These are phyloP conservation scores for Trissolcus brochymenae DNA, from an alignment of 2,888 invertebrate species.

Conservation along the genomic window DNA sequence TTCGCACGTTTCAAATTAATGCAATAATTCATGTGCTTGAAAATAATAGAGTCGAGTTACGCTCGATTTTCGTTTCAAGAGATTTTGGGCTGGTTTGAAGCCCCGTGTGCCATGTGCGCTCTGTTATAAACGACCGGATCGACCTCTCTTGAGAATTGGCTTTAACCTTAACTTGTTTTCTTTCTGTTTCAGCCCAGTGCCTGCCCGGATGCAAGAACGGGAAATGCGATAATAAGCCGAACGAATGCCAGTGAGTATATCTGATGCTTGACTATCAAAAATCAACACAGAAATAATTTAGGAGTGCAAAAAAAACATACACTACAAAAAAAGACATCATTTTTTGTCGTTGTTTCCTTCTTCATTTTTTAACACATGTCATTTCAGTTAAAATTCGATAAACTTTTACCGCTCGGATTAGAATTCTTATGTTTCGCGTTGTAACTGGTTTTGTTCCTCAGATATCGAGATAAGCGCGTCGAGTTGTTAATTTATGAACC, in stretches of 20 bases:
- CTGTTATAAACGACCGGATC: neutral
- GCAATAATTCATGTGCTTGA: too few species aligned
- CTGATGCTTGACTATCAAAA: constrained; percentile 3
- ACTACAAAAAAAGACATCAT: too few species aligned
- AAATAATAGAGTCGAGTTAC: too few species aligned
- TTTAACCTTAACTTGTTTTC: constrained; percentile 73
- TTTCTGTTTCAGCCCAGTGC: constrained; percentile 91
- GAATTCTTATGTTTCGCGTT: constrained; percentile 3
- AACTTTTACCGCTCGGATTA: neutral
- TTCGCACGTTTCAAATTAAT: too few species aligned
- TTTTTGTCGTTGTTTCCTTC: too few species aligned
- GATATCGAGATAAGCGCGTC: constrained; percentile 1
- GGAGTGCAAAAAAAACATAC: too few species aligned
- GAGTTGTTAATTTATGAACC: constrained; percentile 4
- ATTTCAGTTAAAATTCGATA: too few species aligned
- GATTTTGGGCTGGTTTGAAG: constrained; percentile 9
- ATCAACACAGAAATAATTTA: neutral
- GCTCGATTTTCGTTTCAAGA: too few species aligned
- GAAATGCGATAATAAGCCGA: constrained; percentile 93
- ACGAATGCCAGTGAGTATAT: constrained; percentile 96
- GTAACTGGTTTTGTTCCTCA: constrained; percentile 2
- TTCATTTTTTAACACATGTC: too few species aligned
- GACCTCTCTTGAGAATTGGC: neutral
- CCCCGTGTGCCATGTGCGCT: constrained; percentile 50
- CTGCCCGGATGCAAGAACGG: constrained; percentile 93